Conservation (phyloP, 2,113 vertebrate species). For the Xiphias gladius region DNA sequence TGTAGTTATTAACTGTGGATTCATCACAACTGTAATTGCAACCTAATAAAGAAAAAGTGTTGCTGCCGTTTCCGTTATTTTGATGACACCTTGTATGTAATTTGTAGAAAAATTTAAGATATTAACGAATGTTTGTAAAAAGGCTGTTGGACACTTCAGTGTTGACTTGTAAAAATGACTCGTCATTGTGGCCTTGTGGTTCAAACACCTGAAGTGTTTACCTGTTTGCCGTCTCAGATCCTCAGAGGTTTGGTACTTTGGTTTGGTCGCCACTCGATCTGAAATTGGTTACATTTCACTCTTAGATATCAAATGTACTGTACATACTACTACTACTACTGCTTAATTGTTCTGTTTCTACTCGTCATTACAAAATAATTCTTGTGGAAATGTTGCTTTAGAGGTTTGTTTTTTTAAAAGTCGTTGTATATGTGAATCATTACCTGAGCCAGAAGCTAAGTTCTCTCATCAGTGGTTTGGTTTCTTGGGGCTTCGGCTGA, state of each 20-base stretch:
- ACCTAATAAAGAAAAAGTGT: no score
- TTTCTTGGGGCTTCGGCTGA: neutral
- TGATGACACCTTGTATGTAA: slow-evolving; percentile 31
- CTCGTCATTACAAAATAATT: slow-evolving; percentile 64
- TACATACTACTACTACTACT: slow-evolving; percentile 77
- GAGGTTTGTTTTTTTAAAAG: slow-evolving; percentile 52
- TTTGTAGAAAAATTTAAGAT: neutral
- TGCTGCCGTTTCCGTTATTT: neutral
- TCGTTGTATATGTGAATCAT: slow-evolving; percentile 67
- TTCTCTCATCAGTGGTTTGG: neutral
- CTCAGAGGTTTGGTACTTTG: neutral
- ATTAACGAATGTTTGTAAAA: slow-evolving; percentile 25
- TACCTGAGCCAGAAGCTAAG: slow-evolving; percentile 53
- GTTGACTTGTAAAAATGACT: slow-evolving; percentile 18
- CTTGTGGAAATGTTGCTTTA: slow-evolving; percentile 71
- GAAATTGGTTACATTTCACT: slow-evolving; percentile 27
- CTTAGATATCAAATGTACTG: slow-evolving; percentile 65
- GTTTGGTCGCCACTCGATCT: slow-evolving; percentile 23
- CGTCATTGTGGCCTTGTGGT: slow-evolving; percentile 50
- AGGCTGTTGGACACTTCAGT: neutral
- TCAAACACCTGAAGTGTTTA: slow-evolving; percentile 32
- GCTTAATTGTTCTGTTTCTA: slow-evolving; percentile 68
- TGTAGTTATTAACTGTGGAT: no score
- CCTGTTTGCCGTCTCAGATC: neutral
- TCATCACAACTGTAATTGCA: no score